Evolutionary conservation across 2,888 invertebrate species (phyloP).

Genomic region (Aphodius granarius): DNA sequence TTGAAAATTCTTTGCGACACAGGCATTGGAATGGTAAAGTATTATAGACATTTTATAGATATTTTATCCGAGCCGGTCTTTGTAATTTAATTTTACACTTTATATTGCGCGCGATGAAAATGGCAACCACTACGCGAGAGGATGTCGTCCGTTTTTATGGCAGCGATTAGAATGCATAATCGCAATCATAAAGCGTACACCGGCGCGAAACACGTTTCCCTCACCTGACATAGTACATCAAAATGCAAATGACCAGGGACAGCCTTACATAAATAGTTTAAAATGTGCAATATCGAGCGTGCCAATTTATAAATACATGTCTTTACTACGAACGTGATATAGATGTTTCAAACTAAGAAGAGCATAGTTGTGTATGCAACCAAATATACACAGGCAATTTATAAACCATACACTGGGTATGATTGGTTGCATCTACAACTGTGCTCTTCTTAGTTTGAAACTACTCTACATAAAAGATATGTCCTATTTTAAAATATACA

Average conservation of each 20-base stretch:
- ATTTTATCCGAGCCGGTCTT: slow-evolving; percentile 2
- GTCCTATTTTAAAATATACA: background rate
- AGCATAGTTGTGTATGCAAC: background rate
- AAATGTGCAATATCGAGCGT: background rate
- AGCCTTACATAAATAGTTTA: background rate
- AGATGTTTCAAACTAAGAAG: too few relatives aligned
- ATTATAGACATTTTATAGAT: too few relatives aligned
- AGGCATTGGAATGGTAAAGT: background rate
- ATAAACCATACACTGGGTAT: too few relatives aligned
- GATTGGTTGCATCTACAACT: too few relatives aligned
- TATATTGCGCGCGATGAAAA: background rate
- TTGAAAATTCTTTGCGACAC: background rate
- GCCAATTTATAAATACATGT: too few relatives aligned
- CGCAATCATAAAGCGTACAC: slow-evolving; percentile 5
- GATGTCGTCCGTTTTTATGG: slow-evolving; percentile 7
- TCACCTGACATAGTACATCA: slow-evolving; percentile 1
- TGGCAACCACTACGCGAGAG: background rate
- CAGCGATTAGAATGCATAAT: slow-evolving; percentile 13
- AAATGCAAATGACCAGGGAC: background rate
- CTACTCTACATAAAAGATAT: background rate
- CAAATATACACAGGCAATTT: too few relatives aligned
- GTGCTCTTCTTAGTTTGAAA: background rate
- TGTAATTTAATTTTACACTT: slow-evolving; percentile 14
- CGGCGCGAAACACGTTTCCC: slow-evolving; percentile 7
- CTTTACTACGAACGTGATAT: too few relatives aligned